Percentiles rank a stretch among this genome's conserved stretches.
These are phyloP conservation scores for Brevimyrus niger DNA, from an alignment of 2,113 vertebrate genomes.

Conservation along the genomic window DNA sequence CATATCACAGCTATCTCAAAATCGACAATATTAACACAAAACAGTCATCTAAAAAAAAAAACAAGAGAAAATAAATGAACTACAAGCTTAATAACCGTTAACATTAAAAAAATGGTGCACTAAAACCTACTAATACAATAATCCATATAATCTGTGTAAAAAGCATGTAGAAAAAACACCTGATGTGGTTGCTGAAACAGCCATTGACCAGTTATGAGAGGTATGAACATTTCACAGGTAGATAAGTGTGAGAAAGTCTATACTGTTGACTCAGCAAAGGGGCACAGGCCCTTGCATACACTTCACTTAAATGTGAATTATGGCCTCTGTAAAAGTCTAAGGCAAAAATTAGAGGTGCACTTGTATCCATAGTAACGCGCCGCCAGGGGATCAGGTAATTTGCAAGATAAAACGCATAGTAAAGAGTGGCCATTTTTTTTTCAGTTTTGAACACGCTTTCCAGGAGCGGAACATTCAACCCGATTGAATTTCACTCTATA, in stretches of 20 bases:
- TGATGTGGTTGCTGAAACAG: constrained; percentile 99
- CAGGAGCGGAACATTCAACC: constrained; percentile 37
- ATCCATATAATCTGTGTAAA: constrained; percentile 99
- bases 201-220: constrained; percentile 99
- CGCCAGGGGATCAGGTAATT: constrained; percentile 42
- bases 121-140: constrained; percentile 94
- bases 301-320: constrained; percentile 97
- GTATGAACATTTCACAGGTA: constrained; percentile 99
- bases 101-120: constrained; percentile 90
- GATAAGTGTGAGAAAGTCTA: constrained; percentile 98
- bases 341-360: constrained; percentile 95
- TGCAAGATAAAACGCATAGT: constrained; percentile 41
- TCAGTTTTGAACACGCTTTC: constrained; percentile 35
- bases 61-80: constrained; percentile 64
- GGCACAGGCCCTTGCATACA: constrained; percentile 86
- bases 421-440: constrained; percentile 31
- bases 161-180: constrained; percentile 99
- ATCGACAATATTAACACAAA: constrained; percentile 98
- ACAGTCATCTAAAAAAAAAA: constrained; percentile 89
- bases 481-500: constrained; percentile 45
- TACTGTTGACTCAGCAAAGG: constrained; percentile 84
- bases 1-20: constrained; percentile 92
- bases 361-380: constrained; percentile 78
- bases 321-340: constrained; percentile 98
- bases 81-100: constrained; percentile 90